Percentiles rank a stretch among this genome's conserved stretches.
These are phyloP conservation scores for Linepithema humile DNA, from an alignment of 1,140 invertebrate genomes.

Conservation along the genomic window DNA sequence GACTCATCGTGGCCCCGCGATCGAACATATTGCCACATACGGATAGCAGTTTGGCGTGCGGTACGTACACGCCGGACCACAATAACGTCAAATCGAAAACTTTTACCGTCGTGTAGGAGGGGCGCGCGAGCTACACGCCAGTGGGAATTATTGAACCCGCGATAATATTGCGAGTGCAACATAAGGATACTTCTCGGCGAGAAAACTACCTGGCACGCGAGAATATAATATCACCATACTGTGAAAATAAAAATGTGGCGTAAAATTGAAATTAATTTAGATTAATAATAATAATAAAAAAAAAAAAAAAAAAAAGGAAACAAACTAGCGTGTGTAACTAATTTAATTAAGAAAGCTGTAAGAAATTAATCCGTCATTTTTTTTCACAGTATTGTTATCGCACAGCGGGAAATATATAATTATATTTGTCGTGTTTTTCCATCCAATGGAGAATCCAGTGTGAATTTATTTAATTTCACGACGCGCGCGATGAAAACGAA, in stretches of 20 bases:
- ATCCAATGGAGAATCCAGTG: conserved; percentile 30
- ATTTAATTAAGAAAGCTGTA: too few species aligned
- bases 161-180: conserved; percentile 25
- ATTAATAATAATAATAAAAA: too few species aligned
- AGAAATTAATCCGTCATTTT: background rate
- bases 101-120: background rate
- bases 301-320: too few species aligned
- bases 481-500: conserved; percentile 39
- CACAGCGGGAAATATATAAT: conserved; percentile 20
- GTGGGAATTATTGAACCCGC: conserved; percentile 21
- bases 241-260: too few species aligned
- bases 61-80: conserved; percentile 8
- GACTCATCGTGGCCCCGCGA: conserved; percentile 11
- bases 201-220: background rate
- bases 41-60: conserved; percentile 28
- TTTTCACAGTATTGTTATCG: background rate
- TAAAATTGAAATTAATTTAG: too few species aligned
- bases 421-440: conserved; percentile 49
- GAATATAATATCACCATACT: too few species aligned
- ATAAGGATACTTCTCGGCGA: background rate
- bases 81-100: conserved; percentile 53
- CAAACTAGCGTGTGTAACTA: too few species aligned
- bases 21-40: conserved; percentile 53
- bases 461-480: conserved; percentile 69
- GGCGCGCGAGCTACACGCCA: background rate